Evolutionary conservation across 2,113 vertebrate genomes (phyloP).

Genomic region (Charadrius vociferus): DNA sequence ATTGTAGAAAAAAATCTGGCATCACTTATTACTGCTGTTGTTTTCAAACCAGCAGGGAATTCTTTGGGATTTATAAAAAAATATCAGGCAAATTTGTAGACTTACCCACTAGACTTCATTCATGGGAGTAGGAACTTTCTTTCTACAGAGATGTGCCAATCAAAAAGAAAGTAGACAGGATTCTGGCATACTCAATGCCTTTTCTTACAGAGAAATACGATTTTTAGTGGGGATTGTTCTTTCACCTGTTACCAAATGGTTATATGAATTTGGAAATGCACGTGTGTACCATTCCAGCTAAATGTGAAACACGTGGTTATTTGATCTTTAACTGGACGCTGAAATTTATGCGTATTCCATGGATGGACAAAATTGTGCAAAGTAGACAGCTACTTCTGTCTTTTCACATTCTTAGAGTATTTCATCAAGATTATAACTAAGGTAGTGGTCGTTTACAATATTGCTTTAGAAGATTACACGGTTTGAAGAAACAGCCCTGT

Average conservation of each 20-base stretch:
- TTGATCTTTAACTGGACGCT: not conserved
- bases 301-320: not conserved
- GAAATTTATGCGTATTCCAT: not conserved
- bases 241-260: not conserved
- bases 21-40: not conserved
- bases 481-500: constrained; percentile 38
- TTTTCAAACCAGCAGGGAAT: not conserved
- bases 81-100: not conserved
- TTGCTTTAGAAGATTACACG: not conserved
- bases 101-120: not conserved
- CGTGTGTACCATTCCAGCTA: not conserved
- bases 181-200: not conserved
- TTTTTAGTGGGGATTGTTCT: not conserved
- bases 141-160: not conserved
- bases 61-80: not conserved
- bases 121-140: not conserved
- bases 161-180: not conserved
- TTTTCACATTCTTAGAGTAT: not conserved
- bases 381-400: not conserved
- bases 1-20: not conserved
- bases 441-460: not conserved
- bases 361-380: not conserved
- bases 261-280: not conserved
- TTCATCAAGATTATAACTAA: not conserved
- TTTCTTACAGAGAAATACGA: not conserved